phyloP scores from a whole-genome alignment of 92 coral and sea anemone genomes.

The Anthopleura xanthogrammica region DNA sequence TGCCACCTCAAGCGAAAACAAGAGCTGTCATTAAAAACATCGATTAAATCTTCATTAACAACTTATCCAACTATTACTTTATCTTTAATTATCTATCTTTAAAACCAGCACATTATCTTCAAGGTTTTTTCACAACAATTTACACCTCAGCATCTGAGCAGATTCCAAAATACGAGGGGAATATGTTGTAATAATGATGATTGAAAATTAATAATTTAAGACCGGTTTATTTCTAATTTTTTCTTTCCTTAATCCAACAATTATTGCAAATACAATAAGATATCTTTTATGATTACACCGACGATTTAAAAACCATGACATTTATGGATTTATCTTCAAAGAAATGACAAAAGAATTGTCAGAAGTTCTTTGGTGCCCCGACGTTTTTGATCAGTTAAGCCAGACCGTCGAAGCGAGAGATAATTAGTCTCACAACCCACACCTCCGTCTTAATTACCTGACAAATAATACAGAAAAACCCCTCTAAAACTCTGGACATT shows the following conservation, averaged over 20 bases:
- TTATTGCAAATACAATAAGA: not conserved
- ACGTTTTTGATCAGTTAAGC: not conserved
- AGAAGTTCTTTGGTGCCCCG: not conserved
- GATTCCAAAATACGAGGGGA: not conserved
- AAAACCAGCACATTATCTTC: not conserved
- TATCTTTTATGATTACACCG: not conserved
- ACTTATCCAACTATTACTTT: not conserved
- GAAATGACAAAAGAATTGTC: not conserved
- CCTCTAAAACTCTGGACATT: not conserved
- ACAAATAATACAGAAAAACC: not conserved
- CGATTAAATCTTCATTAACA: not conserved
- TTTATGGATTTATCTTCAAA: not conserved
- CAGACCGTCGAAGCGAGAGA: not conserved
- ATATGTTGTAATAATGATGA: not conserved
- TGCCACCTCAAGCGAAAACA: not conserved
- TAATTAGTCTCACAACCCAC: not conserved
- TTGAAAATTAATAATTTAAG: not conserved
- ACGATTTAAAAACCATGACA: not conserved
- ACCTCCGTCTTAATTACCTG: not conserved
- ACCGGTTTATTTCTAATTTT: not conserved
- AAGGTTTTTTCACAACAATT: not conserved
- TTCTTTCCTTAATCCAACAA: not conserved
- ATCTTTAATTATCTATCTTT: not conserved
- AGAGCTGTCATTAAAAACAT: not conserved
- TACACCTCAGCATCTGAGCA: not conserved